phyloP scores from a whole-genome alignment of 1,140 invertebrate genomes.

The Cataglyphis hispanica region DNA sequence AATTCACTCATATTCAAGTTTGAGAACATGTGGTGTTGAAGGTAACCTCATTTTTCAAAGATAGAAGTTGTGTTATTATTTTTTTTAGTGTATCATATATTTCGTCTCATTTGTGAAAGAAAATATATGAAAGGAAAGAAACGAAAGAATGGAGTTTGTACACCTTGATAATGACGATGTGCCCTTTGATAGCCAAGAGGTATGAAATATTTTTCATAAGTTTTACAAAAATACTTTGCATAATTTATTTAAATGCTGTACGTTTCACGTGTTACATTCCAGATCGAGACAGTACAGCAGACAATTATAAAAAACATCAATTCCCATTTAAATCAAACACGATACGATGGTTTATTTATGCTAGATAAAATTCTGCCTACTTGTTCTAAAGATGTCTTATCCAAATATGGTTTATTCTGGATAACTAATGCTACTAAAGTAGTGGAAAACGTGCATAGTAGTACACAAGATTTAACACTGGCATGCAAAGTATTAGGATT shows the following conservation, averaged over 20 bases:
- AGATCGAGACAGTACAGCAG: conserved; percentile 71
- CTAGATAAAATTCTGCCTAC: conserved; percentile 66
- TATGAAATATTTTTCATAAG: conserved; percentile 45
- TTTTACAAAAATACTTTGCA: not conserved
- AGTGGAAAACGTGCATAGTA: conserved; percentile 76
- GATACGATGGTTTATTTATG: conserved; percentile 69
- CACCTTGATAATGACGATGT: conserved; percentile 63
- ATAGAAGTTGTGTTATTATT: too few species aligned
- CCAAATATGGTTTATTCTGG: conserved; percentile 79
- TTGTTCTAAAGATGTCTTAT: conserved; percentile 74
- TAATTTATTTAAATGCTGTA: not conserved
- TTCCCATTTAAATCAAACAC: conserved; percentile 71
- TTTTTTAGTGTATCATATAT: too few species aligned
- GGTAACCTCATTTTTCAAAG: too few species aligned
- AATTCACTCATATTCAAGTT: too few species aligned
- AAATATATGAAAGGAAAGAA: not conserved
- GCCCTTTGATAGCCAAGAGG: conserved; percentile 71
- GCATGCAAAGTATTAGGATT: conserved; percentile 75
- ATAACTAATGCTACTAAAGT: conserved; percentile 77
- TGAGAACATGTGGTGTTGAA: too few species aligned
- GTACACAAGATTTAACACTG: conserved; percentile 64
- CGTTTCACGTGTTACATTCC: conserved; percentile 14
- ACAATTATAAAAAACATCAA: conserved; percentile 71
- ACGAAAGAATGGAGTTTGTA: too few species aligned
- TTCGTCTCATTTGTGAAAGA: not conserved